Conservation (phyloP, 2,888 invertebrate species). For the Labia minor region DNA sequence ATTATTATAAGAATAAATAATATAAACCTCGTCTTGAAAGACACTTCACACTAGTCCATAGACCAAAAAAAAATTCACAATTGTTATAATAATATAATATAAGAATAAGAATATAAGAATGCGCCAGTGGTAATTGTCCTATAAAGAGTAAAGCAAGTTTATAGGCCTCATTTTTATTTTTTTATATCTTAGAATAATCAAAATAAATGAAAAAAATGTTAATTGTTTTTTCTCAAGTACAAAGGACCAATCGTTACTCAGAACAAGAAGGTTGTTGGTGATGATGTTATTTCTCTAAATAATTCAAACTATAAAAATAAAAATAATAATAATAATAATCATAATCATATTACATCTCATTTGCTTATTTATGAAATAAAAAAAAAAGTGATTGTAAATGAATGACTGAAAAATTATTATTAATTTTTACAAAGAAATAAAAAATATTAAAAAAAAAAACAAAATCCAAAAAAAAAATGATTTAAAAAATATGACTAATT, state of each 20-base stretch:
- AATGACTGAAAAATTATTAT: not conserved
- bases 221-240: constrained; percentile 2
- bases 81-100: not conserved
- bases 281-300: not conserved
- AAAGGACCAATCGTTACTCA: not conserved
- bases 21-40: not conserved
- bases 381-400: not conserved
- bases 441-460: too few species aligned
- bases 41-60: not conserved
- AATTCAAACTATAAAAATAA: too few species aligned
- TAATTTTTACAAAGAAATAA: not conserved
- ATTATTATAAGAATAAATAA: not conserved
- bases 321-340: not conserved
- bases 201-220: not conserved
- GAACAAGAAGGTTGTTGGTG: too few species aligned
- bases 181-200: too few species aligned
- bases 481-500: not conserved
- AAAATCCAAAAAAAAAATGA: too few species aligned
- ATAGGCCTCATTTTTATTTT: not conserved
- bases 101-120: not conserved
- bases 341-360: not conserved
- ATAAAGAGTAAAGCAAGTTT: not conserved
- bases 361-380: too few species aligned
- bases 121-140: not conserved
- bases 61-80: not conserved